A percentile compares a stretch with the other conserved stretches of the same genome.
These are phyloP conservation scores for Mactromeris polynyma DNA, from an alignment of 2,888 invertebrate species.

Conservation along the genomic window DNA sequence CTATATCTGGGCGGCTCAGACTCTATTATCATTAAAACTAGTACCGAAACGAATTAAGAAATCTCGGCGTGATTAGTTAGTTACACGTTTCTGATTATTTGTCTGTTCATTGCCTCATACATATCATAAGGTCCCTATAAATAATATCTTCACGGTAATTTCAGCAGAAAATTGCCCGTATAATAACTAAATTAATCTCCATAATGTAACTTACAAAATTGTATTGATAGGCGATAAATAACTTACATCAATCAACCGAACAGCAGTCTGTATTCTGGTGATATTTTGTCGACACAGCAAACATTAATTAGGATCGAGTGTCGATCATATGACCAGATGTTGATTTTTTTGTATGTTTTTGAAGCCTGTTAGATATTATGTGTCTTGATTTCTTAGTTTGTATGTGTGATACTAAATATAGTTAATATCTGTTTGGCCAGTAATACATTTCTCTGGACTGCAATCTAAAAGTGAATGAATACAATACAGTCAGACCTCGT, in stretches of 20 bases:
- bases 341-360: not conserved
- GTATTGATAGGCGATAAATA: constrained; percentile 11
- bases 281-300: not conserved
- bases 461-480: too few species aligned
- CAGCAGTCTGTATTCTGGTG: not conserved
- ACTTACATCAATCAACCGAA: not conserved
- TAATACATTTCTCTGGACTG: too few species aligned
- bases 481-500: too few species aligned
- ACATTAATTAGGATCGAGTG: not conserved
- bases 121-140: not conserved
- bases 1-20: not conserved
- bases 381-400: too few species aligned
- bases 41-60: not conserved
- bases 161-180: not conserved
- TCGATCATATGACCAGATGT: not conserved
- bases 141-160: not conserved
- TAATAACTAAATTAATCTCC: constrained; percentile 3
- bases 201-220: not conserved
- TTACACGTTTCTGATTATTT: not conserved
- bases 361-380: not conserved
- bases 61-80: not conserved
- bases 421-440: too few species aligned
- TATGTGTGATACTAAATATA: too few species aligned
- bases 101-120: not conserved
- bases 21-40: not conserved